These are phyloP conservation scores for Coregonus clupeaformis DNA, from an alignment of 2,113 vertebrate species.

Conservation along the genomic window DNA sequence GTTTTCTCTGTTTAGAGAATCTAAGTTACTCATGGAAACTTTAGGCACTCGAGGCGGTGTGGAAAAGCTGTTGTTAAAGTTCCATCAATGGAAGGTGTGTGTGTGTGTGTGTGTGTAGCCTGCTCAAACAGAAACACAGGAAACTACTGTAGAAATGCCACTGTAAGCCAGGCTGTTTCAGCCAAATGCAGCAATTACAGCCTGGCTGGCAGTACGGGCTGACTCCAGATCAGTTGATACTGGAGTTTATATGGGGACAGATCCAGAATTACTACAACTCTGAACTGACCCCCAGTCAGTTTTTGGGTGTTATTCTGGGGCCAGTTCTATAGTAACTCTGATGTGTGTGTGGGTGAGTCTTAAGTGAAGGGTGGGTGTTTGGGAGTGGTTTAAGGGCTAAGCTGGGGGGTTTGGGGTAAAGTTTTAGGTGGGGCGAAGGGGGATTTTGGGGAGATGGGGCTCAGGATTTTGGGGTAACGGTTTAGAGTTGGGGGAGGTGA, in stretches of 20 bases:
- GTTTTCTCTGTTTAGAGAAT: slow-evolving; percentile 24
- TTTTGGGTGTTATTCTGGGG: neutral
- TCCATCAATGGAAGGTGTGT: slow-evolving; percentile 37
- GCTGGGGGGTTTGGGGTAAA: neutral
- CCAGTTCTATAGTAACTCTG: no score
- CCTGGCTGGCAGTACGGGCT: neutral
- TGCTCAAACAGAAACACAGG: slow-evolving; percentile 2
- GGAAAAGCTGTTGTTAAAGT: slow-evolving; percentile 22
- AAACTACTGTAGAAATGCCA: slow-evolving; percentile 39
- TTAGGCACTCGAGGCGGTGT: neutral
- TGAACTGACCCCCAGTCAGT: neutral
- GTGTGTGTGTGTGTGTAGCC: no score
- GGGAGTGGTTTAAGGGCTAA: neutral
- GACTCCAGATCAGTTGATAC: slow-evolving; percentile 7
- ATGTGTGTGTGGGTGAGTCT: no score
- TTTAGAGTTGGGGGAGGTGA: neutral
- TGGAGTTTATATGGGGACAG: neutral
- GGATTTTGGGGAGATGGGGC: neutral
- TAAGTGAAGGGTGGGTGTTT: neutral
- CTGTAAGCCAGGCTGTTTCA: neutral
- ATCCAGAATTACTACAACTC: neutral
- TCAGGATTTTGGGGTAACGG: neutral
- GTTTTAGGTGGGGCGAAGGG: neutral
- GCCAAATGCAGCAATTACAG: slow-evolving; percentile 4
- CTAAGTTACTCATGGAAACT: no score